Base-by-base conservation (phyloP, 2,113 vertebrate species). In the Trematocara marginatum region DNA sequence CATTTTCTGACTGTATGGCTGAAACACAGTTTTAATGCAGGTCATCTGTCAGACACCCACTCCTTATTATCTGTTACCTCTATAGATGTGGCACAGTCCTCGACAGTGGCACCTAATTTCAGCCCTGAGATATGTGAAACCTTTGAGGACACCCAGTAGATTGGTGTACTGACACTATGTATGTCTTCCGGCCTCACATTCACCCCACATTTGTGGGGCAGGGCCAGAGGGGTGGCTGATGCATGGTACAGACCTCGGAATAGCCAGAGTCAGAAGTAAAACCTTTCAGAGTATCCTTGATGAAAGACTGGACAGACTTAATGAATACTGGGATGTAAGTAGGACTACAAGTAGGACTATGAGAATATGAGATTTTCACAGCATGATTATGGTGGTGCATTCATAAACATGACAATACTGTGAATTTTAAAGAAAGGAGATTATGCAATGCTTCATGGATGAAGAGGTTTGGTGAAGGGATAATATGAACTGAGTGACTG, bases 11-110 rank as follows among this genome's bases (percentile, higher is more conserved):
- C 88, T 76, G 11, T 53, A 57, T 5, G 4, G 84, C 86, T 79
- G 80, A 31, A 54, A 23, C 57, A 7, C 6, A 3, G 59, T 78
- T 88, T 87, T 88, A 86, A 87, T 85, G 85, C 81, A 79, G 85
- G 85, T 93, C 86, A 88, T 93, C 90, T 85, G 90, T 94, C 92
- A 93, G 86, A 86, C 89, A 71, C 88, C 86, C 86, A 86, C 82
- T 87, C 83, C 69, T 86, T 89, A 93, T 96, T 93, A 91, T 93
- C 86, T 88, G 42, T 81, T 86, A 86, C 90, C 87, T 90, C 80
- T 74, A 80, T 82, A 56, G 86, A 91, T 57, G 34, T 76, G 86
- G 34, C 34, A 3, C 11, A 12, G 79, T 34, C 29, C 61, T n/a
- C 87, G 18, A 78, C 57, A 66, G 34, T 83, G 16, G 84, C 81